Percentiles rank a stretch among this genome's conserved stretches.
phyloP scores from a whole-genome alignment of 2,113 vertebrate genomes.

The Urocolius indicus region DNA sequence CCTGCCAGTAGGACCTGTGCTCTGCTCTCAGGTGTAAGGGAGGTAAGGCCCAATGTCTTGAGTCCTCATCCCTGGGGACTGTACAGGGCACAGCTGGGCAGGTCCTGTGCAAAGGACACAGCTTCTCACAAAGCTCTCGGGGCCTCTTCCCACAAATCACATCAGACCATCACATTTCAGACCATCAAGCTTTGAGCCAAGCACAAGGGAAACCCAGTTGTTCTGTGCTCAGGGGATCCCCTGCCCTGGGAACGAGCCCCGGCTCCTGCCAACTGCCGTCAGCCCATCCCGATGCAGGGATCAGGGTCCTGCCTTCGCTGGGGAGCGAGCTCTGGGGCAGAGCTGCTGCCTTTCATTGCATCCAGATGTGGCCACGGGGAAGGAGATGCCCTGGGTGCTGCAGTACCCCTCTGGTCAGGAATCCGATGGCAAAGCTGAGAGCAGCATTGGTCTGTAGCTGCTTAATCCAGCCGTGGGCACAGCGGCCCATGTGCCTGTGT shows the following conservation, averaged over 20 bases:
- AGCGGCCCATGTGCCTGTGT: fast-evolving
- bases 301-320: not conserved
- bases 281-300: not conserved
- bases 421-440: not conserved
- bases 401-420: fast-evolving
- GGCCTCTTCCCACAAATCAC: not conserved
- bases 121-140: not conserved
- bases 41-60: not conserved
- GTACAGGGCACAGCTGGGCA: not conserved
- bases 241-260: no score
- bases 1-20: not conserved
- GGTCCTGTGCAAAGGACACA: not conserved
- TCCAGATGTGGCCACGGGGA: not conserved
- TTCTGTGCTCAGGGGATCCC: no score
- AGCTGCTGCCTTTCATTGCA: not conserved
- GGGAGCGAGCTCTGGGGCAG: not conserved
- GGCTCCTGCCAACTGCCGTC: no score
- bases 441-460: not conserved
- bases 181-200: no score
- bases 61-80: not conserved
- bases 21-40: not conserved
- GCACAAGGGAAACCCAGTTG: no score
- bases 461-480: not conserved
- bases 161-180: no score
- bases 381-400: not conserved